phyloP scores from a whole-genome alignment of 2,888 invertebrate species.

The Siphlonurus alternatus region DNA sequence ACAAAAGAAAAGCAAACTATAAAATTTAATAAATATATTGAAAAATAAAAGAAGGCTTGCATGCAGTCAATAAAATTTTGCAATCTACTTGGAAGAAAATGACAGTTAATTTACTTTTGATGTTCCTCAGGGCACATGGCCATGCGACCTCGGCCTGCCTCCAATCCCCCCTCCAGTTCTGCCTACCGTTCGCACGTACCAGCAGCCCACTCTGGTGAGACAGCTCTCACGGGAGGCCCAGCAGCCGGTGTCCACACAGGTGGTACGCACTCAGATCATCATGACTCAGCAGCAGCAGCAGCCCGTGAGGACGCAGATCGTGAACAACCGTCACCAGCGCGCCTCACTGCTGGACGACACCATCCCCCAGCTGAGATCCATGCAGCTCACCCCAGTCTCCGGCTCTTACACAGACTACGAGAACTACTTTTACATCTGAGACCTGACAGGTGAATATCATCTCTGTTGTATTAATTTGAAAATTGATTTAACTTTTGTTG shows the following conservation, averaged over 20 bases:
- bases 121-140: conserved; percentile 40
- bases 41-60: no score
- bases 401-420: conserved; percentile 43
- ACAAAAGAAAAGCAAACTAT: conserved; percentile 23
- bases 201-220: conserved; percentile 23
- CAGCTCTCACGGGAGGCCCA: conserved; percentile 21
- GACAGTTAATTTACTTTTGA: no score
- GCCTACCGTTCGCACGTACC: conserved; percentile 14
- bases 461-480: no score
- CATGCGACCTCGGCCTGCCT: conserved; percentile 31
- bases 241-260: conserved; percentile 15
- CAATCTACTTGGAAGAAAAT: no score
- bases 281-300: neutral
- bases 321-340: conserved; percentile 3
- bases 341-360: conserved; percentile 6
- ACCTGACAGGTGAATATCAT: no score
- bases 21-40: no score
- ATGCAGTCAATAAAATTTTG: no score
- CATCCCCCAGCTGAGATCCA: conserved; percentile 6
- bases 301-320: conserved; percentile 10
- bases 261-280: conserved; percentile 20
- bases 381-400: conserved; percentile 7
- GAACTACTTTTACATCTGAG: conserved; percentile 48
- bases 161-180: conserved; percentile 25
- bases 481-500: no score